These are phyloP conservation scores for Andrena dorsata DNA, from an alignment of 2,888 invertebrate species.

Conservation along the genomic window DNA sequence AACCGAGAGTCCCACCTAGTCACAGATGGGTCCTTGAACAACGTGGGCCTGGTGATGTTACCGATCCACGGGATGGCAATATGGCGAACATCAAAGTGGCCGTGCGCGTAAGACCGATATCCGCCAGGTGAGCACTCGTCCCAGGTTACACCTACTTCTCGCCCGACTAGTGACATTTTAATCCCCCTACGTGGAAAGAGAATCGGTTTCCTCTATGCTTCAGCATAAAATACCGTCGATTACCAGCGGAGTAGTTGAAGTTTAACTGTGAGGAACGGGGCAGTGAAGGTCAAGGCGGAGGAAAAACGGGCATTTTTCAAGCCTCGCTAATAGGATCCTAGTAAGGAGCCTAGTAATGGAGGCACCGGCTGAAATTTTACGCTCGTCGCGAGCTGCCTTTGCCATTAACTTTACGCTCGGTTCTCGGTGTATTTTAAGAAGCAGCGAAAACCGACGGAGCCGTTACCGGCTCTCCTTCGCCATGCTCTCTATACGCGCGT, in stretches of 20 bases:
- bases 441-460: slow-evolving; percentile 11
- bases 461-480: not conserved
- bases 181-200: not conserved
- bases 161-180: not conserved
- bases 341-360: not conserved
- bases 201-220: too few species aligned
- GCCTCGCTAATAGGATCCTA: too few species aligned
- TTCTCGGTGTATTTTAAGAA: slow-evolving; percentile 49
- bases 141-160: not conserved
- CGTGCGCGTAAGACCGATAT: slow-evolving; percentile 88
- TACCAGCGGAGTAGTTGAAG: too few species aligned
- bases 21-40: not conserved
- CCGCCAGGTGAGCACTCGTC: slow-evolving; percentile 86
- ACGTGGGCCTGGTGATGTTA: slow-evolving; percentile 49
- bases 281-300: not conserved
- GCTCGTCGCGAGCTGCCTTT: not conserved
- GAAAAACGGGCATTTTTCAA: not conserved
- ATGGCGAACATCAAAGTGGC: slow-evolving; percentile 89
- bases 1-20: not conserved
- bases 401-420: slow-evolving; percentile 20
- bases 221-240: not conserved
- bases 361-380: not conserved
- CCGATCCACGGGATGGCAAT: slow-evolving; percentile 64
- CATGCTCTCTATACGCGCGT: slow-evolving; percentile 1
- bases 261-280: not conserved